A percentile compares a stretch with the other conserved stretches of the same genome.
Evolutionary conservation across 2,888 invertebrate genomes (phyloP).

Genomic region (Chrysodeixis includens): DNA sequence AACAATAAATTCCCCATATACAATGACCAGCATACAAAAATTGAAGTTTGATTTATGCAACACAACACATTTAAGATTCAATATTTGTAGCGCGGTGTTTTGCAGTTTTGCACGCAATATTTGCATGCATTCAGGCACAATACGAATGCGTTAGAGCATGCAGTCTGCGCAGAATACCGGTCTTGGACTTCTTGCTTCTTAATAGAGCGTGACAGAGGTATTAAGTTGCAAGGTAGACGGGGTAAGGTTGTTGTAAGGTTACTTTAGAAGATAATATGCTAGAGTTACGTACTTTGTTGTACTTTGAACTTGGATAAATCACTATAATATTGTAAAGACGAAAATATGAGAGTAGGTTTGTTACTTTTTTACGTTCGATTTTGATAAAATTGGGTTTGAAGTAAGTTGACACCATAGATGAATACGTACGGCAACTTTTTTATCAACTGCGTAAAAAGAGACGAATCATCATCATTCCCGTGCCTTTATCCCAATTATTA

Average conservation of each 20-base stretch:
- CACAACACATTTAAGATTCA: not conserved
- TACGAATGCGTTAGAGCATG: slow-evolving; percentile 56
- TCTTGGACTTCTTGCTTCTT: slow-evolving; percentile 54
- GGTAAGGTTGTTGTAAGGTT: slow-evolving; percentile 36
- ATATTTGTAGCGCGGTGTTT: not conserved
- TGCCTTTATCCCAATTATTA: too few relatives aligned
- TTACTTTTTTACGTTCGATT: too few relatives aligned
- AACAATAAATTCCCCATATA: not conserved
- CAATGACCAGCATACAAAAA: not conserved
- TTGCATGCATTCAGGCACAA: slow-evolving; percentile 41
- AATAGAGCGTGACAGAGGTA: slow-evolving; percentile 62
- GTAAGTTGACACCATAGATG: too few relatives aligned
- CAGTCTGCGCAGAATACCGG: slow-evolving; percentile 58
- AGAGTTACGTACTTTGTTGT: not conserved
- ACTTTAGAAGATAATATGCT: not conserved
- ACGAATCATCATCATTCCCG: too few relatives aligned
- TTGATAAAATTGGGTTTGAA: too few relatives aligned
- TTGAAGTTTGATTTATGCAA: not conserved
- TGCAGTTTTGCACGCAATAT: not conserved
- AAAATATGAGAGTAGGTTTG: too few relatives aligned
- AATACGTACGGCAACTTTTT: too few relatives aligned
- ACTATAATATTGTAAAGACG: too few relatives aligned
- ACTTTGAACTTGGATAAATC: too few relatives aligned
- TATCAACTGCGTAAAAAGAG: too few relatives aligned
- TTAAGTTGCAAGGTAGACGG: slow-evolving; percentile 52